Conservation (phyloP, 2,113 vertebrate species). For the Myodes glareolus region DNA sequence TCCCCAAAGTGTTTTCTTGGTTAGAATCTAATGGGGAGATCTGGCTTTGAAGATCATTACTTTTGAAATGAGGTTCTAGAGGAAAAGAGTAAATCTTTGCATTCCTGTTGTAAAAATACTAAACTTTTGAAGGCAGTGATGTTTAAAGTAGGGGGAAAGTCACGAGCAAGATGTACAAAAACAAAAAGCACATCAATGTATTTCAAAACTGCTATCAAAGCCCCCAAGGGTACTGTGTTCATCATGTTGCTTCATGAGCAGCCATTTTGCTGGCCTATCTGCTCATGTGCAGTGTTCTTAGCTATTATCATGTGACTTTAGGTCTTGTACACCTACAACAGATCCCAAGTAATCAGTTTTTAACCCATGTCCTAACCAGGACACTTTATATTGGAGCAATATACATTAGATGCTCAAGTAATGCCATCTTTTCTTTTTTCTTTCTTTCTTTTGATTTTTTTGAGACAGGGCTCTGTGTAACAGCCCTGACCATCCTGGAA, state of each 20-base stretch:
- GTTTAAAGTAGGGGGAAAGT: background rate
- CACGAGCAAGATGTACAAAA: background rate
- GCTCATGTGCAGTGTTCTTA: background rate
- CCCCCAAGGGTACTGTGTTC: too few species aligned
- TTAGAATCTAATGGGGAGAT: background rate
- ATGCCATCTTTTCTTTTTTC: too few species aligned
- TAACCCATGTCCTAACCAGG: background rate
- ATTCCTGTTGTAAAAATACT: background rate
- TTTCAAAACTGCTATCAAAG: background rate
- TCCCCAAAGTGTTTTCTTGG: background rate
- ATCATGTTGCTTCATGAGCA: background rate
- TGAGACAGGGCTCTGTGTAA: background rate
- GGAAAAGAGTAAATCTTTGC: background rate
- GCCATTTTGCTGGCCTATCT: background rate
- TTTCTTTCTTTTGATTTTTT: background rate
- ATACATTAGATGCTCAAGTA: background rate
- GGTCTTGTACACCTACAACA: background rate
- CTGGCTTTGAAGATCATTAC: background rate
- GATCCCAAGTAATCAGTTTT: background rate
- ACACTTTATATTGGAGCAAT: background rate
- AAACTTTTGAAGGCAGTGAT: background rate
- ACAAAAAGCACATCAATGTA: background rate
- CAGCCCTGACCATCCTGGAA: background rate
- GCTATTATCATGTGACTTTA: background rate
- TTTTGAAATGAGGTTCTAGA: conserved; percentile 44